Evolutionary conservation across 1,140 invertebrate genomes (phyloP).

Genomic region (Drosophila guanche): DNA sequence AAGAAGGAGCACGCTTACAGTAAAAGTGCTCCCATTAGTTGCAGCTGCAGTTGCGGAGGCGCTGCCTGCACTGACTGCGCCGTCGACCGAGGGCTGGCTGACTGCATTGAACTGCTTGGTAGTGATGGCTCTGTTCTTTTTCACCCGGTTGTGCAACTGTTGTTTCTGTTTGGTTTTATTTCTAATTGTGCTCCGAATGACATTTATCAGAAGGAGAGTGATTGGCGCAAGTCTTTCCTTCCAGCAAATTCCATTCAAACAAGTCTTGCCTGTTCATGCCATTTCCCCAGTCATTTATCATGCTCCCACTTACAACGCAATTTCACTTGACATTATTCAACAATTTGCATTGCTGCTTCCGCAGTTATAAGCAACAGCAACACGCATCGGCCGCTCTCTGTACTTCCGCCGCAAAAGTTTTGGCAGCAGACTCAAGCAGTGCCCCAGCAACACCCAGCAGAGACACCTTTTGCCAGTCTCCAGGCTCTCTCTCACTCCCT

Average conservation of each 20-base stretch:
- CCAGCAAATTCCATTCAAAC: background rate
- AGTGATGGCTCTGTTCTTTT: background rate
- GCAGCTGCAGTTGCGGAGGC: no score
- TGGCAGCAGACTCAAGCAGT: constrained; percentile 27
- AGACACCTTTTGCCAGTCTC: constrained; percentile 61
- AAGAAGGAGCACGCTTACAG: no score
- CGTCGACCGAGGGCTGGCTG: no score
- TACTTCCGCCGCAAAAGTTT: constrained; percentile 47
- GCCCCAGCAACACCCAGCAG: constrained; percentile 27
- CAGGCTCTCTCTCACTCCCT: background rate
- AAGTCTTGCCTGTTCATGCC: constrained; percentile 22
- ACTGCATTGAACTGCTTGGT: no score
- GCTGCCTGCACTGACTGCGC: no score
- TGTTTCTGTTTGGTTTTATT: background rate
- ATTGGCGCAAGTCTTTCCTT: background rate
- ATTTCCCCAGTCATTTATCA: constrained; percentile 22
- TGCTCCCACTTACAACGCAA: constrained; percentile 45
- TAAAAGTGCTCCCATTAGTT: no score
- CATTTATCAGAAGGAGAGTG: constrained; percentile 8
- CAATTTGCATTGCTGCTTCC: constrained; percentile 75
- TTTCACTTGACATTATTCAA: constrained; percentile 76
- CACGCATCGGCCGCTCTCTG: constrained; percentile 15
- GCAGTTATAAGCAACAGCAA: constrained; percentile 36
- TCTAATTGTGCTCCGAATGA: constrained; percentile 30
- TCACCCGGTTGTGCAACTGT: constrained; percentile 2